Percentiles rank a stretch among this genome's conserved stretches.
phyloP scores from a whole-genome alignment of 2,797 vertebrate genomes.

The Sciurus vulgaris region DNA sequence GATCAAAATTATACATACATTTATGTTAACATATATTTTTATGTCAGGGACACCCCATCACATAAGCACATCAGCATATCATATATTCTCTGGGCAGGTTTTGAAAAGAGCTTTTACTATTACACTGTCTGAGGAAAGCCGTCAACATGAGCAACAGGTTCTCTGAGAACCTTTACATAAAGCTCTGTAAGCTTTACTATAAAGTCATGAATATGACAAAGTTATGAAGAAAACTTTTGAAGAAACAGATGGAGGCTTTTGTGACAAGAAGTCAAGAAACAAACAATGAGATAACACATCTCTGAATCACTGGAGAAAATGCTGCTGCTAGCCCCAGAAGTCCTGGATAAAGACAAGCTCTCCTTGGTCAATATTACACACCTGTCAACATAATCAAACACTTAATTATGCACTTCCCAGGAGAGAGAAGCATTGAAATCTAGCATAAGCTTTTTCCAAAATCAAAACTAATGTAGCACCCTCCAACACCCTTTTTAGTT shows the following conservation, averaged over 20 bases:
- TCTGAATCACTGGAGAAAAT: slow-evolving; percentile 32
- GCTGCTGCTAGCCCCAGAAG: background rate
- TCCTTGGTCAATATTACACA: background rate
- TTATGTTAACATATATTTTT: background rate
- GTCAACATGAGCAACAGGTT: slow-evolving; percentile 49
- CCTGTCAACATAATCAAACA: background rate
- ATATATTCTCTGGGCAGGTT: background rate
- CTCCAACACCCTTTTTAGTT: background rate
- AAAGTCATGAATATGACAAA: background rate
- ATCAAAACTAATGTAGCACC: background rate
- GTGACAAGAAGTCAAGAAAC: slow-evolving; percentile 17
- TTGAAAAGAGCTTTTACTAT: background rate
- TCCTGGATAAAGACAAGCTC: background rate
- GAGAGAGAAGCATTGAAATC: background rate
- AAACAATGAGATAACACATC: slow-evolving; percentile 15
- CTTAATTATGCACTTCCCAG: background rate
- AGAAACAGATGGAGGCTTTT: background rate
- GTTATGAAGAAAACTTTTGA: slow-evolving; percentile 2
- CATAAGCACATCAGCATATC: background rate
- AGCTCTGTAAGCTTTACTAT: background rate
- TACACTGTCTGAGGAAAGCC: background rate
- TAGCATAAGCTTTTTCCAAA: background rate
- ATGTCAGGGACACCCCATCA: background rate
- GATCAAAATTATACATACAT: background rate
- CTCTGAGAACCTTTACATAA: background rate